A percentile compares a stretch with the other conserved stretches of the same genome.
These are phyloP conservation scores for Oreochromis grahami DNA, from an alignment of 2,797 vertebrate species.

Conservation along the genomic window DNA sequence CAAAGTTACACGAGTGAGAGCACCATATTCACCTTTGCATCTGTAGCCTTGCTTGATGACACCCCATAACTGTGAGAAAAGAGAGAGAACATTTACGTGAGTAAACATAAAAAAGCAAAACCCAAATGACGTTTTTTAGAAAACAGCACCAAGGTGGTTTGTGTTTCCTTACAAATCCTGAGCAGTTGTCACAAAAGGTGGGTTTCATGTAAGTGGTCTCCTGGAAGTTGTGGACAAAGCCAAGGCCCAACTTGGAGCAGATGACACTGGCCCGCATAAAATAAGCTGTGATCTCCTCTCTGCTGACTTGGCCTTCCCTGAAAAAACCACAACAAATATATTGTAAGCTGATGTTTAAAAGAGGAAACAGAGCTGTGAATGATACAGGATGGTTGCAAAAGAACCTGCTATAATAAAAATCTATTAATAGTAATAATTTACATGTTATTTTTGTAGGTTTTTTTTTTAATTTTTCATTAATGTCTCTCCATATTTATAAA, in stretches of 20 bases:
- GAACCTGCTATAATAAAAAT: neutral
- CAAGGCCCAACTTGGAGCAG: constrained; percentile 92
- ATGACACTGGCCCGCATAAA: constrained; percentile 96
- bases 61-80: constrained; percentile 84
- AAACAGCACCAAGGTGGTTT: neutral
- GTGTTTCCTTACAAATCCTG: constrained; percentile 88
- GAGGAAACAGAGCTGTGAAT: neutral
- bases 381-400: neutral
- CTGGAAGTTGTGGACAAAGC: constrained; percentile 95
- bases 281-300: constrained; percentile 94
- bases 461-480: fast-evolving
- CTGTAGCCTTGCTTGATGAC: constrained; percentile 96
- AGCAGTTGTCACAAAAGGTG: constrained; percentile 97
- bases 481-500: neutral
- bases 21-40: constrained; percentile 85
- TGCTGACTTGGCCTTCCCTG: constrained; percentile 91
- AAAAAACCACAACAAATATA: constrained; percentile 12
- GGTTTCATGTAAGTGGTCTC: constrained; percentile 95
- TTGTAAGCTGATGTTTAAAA: neutral
- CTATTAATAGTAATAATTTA: neutral
- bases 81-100: neutral
- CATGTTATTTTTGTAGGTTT: neutral
- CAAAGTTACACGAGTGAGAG: neutral
- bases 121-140: neutral
- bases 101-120: neutral